phyloP scores from a whole-genome alignment of 2,113 vertebrate genomes.

The Hipposideros armiger region DNA sequence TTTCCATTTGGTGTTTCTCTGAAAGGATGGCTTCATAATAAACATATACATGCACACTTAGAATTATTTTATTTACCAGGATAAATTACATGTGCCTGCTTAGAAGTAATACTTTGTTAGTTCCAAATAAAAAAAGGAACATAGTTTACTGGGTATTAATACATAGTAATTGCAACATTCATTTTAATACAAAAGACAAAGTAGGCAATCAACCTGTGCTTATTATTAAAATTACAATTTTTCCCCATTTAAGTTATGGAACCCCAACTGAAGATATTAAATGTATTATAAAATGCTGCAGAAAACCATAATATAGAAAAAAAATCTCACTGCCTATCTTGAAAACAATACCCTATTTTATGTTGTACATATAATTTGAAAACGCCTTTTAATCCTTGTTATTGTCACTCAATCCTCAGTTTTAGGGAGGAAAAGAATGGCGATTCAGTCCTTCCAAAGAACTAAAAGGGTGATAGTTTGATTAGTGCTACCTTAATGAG shows the following conservation, averaged over 20 bases:
- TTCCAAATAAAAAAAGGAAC: constrained; percentile 60
- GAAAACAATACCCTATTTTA: not conserved
- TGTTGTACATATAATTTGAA: constrained; percentile 4
- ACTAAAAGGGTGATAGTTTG: constrained; percentile 4
- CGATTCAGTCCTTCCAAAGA: not conserved
- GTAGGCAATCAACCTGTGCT: constrained; percentile 58
- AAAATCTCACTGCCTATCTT: constrained; percentile 38
- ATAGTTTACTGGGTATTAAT: constrained; percentile 59
- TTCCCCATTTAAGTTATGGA: constrained; percentile 57
- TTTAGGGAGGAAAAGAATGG: not conserved
- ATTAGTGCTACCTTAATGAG: constrained; percentile 6
- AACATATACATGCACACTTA: constrained; percentile 72
- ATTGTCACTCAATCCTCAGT: not conserved
- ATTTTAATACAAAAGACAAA: constrained; percentile 66
- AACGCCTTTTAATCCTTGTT: constrained; percentile 36
- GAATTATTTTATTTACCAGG: constrained; percentile 81
- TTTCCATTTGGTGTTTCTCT: constrained; percentile 77
- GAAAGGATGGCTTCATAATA: constrained; percentile 77
- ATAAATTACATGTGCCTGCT: constrained; percentile 67
- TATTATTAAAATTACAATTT: constrained; percentile 67
- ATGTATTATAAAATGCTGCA: not conserved
- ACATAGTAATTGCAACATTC: constrained; percentile 66
- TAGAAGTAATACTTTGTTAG: constrained; percentile 65
- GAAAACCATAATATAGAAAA: constrained; percentile 15
- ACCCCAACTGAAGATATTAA: constrained; percentile 60